phyloP scores from a whole-genome alignment of 2,888 invertebrate genomes.

The Hirtodrosophila confusa region DNA sequence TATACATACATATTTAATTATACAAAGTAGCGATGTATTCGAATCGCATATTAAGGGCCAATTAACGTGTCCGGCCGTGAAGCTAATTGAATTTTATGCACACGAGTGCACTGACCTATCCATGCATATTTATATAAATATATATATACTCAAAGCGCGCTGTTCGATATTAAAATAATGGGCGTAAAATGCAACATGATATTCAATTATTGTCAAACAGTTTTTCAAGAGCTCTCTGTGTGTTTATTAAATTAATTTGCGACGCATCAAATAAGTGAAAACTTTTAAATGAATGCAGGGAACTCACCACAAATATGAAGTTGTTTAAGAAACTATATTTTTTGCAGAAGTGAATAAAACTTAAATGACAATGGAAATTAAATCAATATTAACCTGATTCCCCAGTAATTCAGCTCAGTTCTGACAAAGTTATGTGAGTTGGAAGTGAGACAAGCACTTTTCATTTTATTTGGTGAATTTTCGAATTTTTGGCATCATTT shows the following conservation, averaged over 20 bases:
- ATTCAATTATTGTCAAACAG: constrained; percentile 24
- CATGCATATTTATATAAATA: constrained; percentile 37
- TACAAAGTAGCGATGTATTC: not conserved
- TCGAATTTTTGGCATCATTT: no score
- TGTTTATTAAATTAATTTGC: not conserved
- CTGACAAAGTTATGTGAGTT: no score
- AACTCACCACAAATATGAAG: no score
- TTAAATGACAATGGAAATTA: no score
- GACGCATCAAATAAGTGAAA: not conserved
- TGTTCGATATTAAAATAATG: constrained; percentile 1
- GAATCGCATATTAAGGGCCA: constrained; percentile 52
- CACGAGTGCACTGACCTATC: constrained; percentile 46
- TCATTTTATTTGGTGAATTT: no score
- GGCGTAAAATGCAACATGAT: constrained; percentile 9
- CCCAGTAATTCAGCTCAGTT: no score
- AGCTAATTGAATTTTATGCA: constrained; percentile 62
- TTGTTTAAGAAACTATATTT: no score
- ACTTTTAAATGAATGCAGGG: no score
- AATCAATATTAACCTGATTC: no score
- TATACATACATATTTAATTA: not conserved
- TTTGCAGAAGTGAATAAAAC: no score
- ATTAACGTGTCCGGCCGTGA: constrained; percentile 60
- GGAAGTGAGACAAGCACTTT: no score
- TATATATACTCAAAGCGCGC: constrained; percentile 18
- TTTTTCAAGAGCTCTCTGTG: not conserved